Percentiles rank a stretch among this genome's conserved stretches.
These are phyloP conservation scores for Platysteira castanea DNA, from an alignment of 2,113 vertebrate species.

Conservation along the genomic window DNA sequence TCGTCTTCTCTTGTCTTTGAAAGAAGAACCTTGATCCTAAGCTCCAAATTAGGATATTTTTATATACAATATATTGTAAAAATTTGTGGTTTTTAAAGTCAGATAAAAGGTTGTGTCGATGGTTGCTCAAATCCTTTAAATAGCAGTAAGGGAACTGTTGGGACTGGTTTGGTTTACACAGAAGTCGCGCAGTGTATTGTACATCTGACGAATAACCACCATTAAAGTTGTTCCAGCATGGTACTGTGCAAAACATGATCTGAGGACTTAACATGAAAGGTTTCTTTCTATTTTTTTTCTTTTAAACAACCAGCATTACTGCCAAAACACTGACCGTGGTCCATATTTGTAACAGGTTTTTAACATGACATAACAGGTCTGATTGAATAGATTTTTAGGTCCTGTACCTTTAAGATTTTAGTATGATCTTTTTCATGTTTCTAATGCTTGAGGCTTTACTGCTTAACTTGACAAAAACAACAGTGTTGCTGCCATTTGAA, in stretches of 20 bases:
- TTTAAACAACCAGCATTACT: constrained; percentile 85
- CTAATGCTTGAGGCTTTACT: constrained; percentile 73
- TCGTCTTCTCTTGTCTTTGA: background rate
- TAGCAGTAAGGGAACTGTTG: background rate
- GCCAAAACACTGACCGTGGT: constrained; percentile 77
- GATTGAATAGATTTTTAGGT: constrained; percentile 75
- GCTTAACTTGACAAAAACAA: constrained; percentile 70
- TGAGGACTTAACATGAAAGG: constrained; percentile 46
- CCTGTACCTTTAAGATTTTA: constrained; percentile 73
- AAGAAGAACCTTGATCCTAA: background rate
- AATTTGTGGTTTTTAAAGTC: background rate
- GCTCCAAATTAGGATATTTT: background rate
- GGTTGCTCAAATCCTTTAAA: constrained; percentile 25
- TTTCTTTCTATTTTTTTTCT: constrained; percentile 69
- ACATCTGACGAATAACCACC: background rate
- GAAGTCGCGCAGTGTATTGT: background rate
- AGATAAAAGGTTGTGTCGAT: background rate
- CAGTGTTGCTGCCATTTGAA: constrained; percentile 80
- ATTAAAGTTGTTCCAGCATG: background rate
- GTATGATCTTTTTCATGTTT: constrained; percentile 78
- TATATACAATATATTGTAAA: background rate
- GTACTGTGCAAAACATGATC: background rate
- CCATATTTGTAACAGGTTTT: constrained; percentile 81
- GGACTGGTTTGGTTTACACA: constrained; percentile 12
- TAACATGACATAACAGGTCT: constrained; percentile 76